Evolutionary conservation across 1,140 invertebrate species (phyloP).

Genomic region (Adoxophyes honmai): DNA sequence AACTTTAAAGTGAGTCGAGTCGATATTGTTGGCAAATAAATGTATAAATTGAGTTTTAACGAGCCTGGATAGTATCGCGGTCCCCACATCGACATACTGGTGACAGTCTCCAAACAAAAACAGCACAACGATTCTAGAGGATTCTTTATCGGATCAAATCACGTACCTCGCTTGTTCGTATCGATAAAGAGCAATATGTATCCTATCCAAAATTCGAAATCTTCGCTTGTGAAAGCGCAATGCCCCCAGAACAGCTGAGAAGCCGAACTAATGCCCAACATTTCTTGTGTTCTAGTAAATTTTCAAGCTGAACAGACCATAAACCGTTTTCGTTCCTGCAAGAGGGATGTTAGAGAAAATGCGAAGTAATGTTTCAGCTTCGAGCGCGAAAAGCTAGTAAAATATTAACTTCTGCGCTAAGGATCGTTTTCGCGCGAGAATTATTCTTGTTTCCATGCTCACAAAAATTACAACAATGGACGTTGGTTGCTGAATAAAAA

Average conservation of each 20-base stretch:
- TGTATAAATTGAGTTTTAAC: constrained; percentile 59
- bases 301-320: not conserved
- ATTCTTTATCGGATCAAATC: too few species aligned
- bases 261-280: not conserved
- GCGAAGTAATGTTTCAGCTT: not conserved
- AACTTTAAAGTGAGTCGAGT: constrained; percentile 15
- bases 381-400: not conserved
- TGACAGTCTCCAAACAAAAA: not conserved
- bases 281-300: not conserved
- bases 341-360: not conserved
- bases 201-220: too few species aligned
- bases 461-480: constrained; percentile 5
- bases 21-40: constrained; percentile 47
- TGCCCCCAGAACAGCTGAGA: too few species aligned
- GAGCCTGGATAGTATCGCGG: constrained; percentile 50
- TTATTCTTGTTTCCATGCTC: not conserved
- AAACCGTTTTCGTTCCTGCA: not conserved
- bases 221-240: too few species aligned
- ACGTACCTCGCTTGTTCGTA: too few species aligned
- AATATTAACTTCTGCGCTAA: not conserved
- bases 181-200: too few species aligned
- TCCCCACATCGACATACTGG: constrained; percentile 27
- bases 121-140: too few species aligned
- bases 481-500: constrained; percentile 11
- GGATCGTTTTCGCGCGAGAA: not conserved